Evolutionary conservation across 2,888 invertebrate genomes (phyloP).

Genomic region (Lacanobia wlatinum): DNA sequence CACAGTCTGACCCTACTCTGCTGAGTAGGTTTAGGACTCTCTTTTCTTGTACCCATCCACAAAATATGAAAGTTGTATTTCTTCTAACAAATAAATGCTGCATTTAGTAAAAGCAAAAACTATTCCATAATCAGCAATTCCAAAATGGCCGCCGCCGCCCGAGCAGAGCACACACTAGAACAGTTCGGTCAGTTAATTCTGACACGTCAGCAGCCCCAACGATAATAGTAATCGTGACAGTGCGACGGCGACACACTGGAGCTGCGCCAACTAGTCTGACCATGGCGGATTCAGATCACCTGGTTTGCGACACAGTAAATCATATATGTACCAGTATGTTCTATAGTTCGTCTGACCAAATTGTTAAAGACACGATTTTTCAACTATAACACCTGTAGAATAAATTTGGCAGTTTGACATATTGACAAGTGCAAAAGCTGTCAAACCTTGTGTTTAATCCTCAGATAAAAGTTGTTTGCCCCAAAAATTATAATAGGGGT

Average conservation of each 20-base stretch:
- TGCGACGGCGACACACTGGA: slow-evolving; percentile 68
- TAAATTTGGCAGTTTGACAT: too few species aligned
- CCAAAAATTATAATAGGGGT: too few species aligned
- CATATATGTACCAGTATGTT: slow-evolving; percentile 11
- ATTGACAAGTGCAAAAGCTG: too few species aligned
- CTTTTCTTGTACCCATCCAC: too few species aligned
- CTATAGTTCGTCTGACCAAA: not conserved
- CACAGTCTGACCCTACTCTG: too few species aligned
- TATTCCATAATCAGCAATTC: not conserved
- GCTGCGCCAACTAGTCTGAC: slow-evolving; percentile 71
- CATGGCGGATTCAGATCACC: slow-evolving; percentile 71
- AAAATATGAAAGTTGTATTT: too few species aligned
- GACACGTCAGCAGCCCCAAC: slow-evolving; percentile 50
- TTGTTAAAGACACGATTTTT: not conserved
- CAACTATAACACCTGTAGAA: too few species aligned
- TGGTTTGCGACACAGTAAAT: slow-evolving; percentile 51
- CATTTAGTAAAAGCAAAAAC: not conserved
- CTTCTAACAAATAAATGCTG: too few species aligned
- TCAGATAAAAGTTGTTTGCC: too few species aligned
- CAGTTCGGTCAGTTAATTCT: slow-evolving; percentile 51
- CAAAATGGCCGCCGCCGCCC: not conserved
- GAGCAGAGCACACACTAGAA: slow-evolving; percentile 22
- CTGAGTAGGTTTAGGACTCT: too few species aligned
- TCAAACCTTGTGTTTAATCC: too few species aligned
- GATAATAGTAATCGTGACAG: slow-evolving; percentile 69